These are phyloP conservation scores for Porites evermanni DNA, from an alignment of 92 coral and sea anemone genomes.

Conservation along the genomic window DNA sequence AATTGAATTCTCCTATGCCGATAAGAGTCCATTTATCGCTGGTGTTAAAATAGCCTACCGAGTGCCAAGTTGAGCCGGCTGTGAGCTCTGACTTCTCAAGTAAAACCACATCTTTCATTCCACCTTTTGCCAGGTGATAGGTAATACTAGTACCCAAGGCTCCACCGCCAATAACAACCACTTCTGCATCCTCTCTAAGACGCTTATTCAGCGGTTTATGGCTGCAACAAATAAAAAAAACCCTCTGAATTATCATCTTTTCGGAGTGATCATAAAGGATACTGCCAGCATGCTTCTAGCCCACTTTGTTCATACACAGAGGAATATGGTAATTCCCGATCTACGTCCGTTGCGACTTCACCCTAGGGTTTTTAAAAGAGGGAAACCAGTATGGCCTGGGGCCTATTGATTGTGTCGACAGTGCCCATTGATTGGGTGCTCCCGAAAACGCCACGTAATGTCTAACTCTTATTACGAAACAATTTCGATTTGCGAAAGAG, in stretches of 20 bases:
- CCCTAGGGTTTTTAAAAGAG: no score
- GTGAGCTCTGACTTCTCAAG: conserved; percentile 97
- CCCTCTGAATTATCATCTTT: background rate
- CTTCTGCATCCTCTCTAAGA: conserved; percentile 88
- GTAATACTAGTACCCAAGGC: conserved; percentile 91
- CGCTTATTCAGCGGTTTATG: conserved; percentile 68
- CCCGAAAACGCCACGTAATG: no score
- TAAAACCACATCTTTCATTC: conserved; percentile 91
- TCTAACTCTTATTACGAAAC: no score
- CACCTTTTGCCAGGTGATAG: conserved; percentile 93
- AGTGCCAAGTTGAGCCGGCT: conserved; percentile 99
- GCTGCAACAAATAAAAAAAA: background rate
- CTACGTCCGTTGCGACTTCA: no score
- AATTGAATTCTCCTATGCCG: background rate
- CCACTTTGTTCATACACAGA: background rate
- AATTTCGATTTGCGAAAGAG: no score
- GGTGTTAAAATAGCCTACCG: conserved; percentile 58
- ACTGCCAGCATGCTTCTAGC: background rate
- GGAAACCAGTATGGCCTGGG: no score
- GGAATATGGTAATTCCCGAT: no score
- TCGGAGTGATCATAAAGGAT: background rate
- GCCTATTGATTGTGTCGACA: no score
- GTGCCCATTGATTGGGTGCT: no score
- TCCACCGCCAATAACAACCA: conserved; percentile 97
- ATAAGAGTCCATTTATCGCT: background rate